Conservation (phyloP, 2,888 invertebrate genomes). For the Parelbella ahira region DNA sequence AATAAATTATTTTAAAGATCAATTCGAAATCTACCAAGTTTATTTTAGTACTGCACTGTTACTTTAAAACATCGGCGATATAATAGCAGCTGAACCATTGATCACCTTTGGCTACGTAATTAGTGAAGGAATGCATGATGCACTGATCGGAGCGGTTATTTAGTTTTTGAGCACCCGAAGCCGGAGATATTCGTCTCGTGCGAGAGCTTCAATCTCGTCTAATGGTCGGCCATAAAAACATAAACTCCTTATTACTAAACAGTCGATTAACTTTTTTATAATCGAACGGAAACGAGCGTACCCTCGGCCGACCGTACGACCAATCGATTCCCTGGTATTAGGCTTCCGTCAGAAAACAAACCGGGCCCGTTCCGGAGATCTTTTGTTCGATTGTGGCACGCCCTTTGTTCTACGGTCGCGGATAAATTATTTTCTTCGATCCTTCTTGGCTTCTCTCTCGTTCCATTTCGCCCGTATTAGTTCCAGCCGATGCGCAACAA, state of each 20-base stretch:
- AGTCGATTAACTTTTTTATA: constrained; percentile 40
- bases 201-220: constrained; percentile 21
- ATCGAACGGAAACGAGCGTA: constrained; percentile 51
- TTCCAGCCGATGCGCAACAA: constrained; percentile 78
- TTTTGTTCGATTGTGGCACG: constrained; percentile 62
- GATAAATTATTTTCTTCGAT: constrained; percentile 78
- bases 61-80: no score
- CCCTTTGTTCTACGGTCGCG: constrained; percentile 74
- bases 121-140: constrained; percentile 15
- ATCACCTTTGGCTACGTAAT: constrained; percentile 16
- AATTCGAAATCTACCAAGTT: no score
- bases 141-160: constrained; percentile 10
- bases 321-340: constrained; percentile 72
- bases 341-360: constrained; percentile 73
- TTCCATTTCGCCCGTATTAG: constrained; percentile 79
- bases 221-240: constrained; percentile 21
- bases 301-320: constrained; percentile 54
- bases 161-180: constrained; percentile 10
- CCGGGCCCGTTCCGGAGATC: constrained; percentile 58
- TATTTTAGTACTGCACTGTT: no score
- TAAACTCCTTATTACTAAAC: constrained; percentile 20
- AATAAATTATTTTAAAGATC: no score
- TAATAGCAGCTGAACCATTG: constrained; percentile 7
- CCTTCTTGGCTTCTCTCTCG: constrained; percentile 70
- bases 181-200: constrained; percentile 11